Evolutionary conservation across 2,797 vertebrate species (phyloP).

Genomic region (Erpetoichthys calabaricus): DNA sequence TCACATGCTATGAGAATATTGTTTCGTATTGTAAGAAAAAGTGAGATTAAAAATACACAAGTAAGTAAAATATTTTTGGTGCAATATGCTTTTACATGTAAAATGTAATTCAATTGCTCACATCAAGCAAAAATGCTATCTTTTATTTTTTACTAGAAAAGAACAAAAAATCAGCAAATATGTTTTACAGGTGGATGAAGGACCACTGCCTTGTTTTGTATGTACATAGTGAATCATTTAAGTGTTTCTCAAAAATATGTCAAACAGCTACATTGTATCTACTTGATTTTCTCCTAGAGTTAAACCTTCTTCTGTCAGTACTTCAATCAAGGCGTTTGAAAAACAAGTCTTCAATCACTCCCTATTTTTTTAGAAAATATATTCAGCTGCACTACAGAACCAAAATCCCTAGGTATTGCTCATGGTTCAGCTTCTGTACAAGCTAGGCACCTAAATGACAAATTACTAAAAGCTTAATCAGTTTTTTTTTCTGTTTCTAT

Average conservation of each 20-base stretch:
- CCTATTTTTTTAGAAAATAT: background rate
- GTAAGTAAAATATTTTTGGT: no score
- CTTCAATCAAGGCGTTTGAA: background rate
- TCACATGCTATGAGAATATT: no score
- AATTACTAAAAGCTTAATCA: slow-evolving; percentile 1
- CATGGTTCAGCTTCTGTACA: slow-evolving; percentile 1
- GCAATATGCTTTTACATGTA: no score
- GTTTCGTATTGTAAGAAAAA: no score
- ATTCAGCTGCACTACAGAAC: background rate
- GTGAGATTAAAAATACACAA: no score
- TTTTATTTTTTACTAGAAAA: no score
- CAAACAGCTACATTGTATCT: background rate
- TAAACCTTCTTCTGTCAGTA: background rate
- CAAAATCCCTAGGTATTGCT: slow-evolving; percentile 1
- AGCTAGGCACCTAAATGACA: background rate
- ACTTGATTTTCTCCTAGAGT: background rate
- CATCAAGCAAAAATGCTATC: no score
- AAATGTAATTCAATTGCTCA: no score
- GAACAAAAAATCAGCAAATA: no score
- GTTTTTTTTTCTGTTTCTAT: slow-evolving; percentile 3
- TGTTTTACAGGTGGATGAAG: no score
- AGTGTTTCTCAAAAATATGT: background rate
- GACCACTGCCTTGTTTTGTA: no score
- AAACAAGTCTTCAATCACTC: slow-evolving; percentile 1
- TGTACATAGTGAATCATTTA: background rate